phyloP scores from a whole-genome alignment of 2,888 invertebrate genomes.

The Allophyes oxyacanthae region DNA sequence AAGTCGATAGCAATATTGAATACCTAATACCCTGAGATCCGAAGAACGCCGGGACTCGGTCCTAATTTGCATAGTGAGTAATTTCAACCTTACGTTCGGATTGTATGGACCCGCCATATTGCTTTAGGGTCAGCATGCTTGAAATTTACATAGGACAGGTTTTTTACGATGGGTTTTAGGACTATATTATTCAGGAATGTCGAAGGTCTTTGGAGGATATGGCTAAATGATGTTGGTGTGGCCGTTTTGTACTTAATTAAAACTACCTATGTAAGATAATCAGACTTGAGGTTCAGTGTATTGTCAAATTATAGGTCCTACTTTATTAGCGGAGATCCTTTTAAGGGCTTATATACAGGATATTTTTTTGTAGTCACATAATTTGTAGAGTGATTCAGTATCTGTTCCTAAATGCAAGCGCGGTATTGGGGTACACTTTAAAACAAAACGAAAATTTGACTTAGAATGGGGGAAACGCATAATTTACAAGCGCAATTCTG shows the following conservation, averaged over 20 bases:
- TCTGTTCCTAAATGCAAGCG: too few species aligned
- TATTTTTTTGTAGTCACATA: too few species aligned
- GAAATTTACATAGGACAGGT: conserved; percentile 45
- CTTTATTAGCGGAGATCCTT: too few species aligned
- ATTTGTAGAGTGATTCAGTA: too few species aligned
- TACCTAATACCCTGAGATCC: conserved; percentile 33
- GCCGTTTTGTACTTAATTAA: neutral
- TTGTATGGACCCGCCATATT: conserved; percentile 49
- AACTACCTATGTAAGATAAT: too few species aligned
- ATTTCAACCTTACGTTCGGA: conserved; percentile 57
- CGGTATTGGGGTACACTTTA: too few species aligned
- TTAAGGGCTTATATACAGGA: too few species aligned
- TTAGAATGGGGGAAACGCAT: too few species aligned
- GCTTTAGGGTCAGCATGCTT: conserved; percentile 35
- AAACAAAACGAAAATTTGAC: too few species aligned
- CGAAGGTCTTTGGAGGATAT: neutral
- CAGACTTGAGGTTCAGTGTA: too few species aligned
- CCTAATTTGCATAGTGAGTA: conserved; percentile 65
- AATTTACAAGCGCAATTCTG: too few species aligned
- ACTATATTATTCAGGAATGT: conserved; percentile 14
- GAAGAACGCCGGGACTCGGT: conserved; percentile 32
- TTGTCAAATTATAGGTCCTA: too few species aligned
- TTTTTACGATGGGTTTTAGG: conserved; percentile 38
- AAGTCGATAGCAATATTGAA: conserved; percentile 50
- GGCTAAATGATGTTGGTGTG: neutral